phyloP scores from a whole-genome alignment of 2,888 invertebrate species.

The Xylota segnis region DNA sequence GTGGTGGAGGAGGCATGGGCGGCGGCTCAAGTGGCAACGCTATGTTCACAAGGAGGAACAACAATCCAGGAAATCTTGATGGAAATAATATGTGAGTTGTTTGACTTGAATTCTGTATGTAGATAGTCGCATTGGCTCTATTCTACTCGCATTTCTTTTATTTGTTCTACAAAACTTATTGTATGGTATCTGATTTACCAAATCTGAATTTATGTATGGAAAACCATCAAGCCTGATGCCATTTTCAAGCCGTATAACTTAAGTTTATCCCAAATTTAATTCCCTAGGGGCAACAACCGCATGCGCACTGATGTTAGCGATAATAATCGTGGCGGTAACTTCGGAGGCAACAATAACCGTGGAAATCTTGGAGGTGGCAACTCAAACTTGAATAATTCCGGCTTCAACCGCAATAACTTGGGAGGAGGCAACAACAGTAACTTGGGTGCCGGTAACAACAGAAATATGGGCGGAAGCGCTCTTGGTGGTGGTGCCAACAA shows the following conservation, averaged over 20 bases:
- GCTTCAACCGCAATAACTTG: conserved; percentile 74
- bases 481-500: conserved; percentile 78
- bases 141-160: too few species aligned
- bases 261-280: neutral
- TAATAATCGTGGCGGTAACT: conserved; percentile 67
- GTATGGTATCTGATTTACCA: too few species aligned
- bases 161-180: too few species aligned
- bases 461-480: conserved; percentile 82
- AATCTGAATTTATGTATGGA: too few species aligned
- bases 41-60: conserved; percentile 85
- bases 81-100: conserved; percentile 76
- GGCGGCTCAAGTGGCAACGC: conserved; percentile 78
- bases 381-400: conserved; percentile 17
- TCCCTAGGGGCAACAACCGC: conserved; percentile 76
- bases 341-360: conserved; percentile 80
- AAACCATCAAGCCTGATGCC: too few species aligned
- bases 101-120: too few species aligned
- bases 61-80: conserved; percentile 53
- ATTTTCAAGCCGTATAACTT: neutral
- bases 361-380: conserved; percentile 5
- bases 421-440: conserved; percentile 70
- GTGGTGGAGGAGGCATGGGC: conserved; percentile 80
- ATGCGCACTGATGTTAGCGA: conserved; percentile 71
- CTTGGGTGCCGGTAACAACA: conserved; percentile 80
- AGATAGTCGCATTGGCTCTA: too few species aligned